A percentile compares a stretch with the other conserved stretches of the same genome.
Conservation (phyloP, 2,113 vertebrate species). For the Pseudorectes ferrugineus region DNA sequence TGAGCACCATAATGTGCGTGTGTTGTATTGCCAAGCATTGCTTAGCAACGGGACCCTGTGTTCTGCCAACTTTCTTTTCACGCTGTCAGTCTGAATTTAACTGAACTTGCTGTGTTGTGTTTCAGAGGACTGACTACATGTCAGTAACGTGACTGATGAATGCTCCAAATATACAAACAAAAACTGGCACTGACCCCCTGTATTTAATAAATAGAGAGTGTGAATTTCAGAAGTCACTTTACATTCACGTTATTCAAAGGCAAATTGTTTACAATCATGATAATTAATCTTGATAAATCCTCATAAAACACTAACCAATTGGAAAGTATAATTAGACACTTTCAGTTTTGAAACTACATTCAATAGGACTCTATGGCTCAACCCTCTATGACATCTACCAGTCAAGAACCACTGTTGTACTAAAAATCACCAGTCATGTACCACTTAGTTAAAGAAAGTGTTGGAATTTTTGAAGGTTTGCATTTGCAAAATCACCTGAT, state of each 20-base stretch:
- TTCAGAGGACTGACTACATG: constrained; percentile 57
- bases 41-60: constrained; percentile 68
- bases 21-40: constrained; percentile 50
- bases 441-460: not conserved
- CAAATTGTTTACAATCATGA: constrained; percentile 40
- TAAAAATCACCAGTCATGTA: not conserved
- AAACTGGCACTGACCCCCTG: not conserved
- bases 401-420: not conserved
- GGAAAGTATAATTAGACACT: not conserved
- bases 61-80: constrained; percentile 70
- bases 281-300: constrained; percentile 33
- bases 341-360: not conserved
- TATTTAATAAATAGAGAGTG: constrained; percentile 13
- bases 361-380: not conserved
- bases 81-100: constrained; percentile 67
- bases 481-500: not conserved
- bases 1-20: not conserved
- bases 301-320: not conserved
- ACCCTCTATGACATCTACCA: not conserved
- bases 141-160: constrained; percentile 38
- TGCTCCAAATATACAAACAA: constrained; percentile 27
- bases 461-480: not conserved
- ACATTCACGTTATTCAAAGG: not conserved
- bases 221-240: constrained; percentile 26
- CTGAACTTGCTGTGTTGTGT: constrained; percentile 53